Evolutionary conservation across 2,888 invertebrate species (phyloP).

Genomic region (Ceraclea dissimilis): DNA sequence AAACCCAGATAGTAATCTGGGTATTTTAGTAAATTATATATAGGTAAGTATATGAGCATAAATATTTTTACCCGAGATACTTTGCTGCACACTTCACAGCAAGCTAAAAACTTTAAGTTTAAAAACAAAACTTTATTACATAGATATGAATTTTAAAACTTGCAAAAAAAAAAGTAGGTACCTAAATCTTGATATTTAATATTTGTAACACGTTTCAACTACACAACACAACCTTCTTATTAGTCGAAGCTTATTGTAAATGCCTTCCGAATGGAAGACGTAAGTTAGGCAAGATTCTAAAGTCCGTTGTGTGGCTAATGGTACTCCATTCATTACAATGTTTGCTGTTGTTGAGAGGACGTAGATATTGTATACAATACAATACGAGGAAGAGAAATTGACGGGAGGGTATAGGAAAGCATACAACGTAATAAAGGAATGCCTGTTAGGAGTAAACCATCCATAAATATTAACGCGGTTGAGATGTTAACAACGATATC

Average conservation of each 20-base stretch:
- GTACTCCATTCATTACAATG: background rate
- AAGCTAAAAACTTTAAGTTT: too few relatives aligned
- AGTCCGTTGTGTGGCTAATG: background rate
- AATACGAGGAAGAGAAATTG: background rate
- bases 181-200: background rate
- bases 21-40: too few relatives aligned
- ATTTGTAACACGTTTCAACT: background rate
- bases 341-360: background rate
- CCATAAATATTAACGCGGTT: background rate
- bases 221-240: background rate
- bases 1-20: too few relatives aligned
- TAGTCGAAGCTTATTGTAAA: too few relatives aligned
- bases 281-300: background rate
- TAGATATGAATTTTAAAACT: too few relatives aligned
- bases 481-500: background rate
- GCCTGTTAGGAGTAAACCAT: background rate
- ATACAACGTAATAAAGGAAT: background rate
- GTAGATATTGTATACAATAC: background rate
- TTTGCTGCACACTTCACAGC: too few relatives aligned
- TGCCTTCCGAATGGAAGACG: too few relatives aligned
- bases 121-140: too few relatives aligned
- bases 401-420: background rate
- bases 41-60: too few relatives aligned
- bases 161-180: too few relatives aligned
- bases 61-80: too few relatives aligned